These are phyloP conservation scores for Geotrypetes seraphini DNA, from an alignment of 2,797 vertebrate genomes.

Conservation along the genomic window DNA sequence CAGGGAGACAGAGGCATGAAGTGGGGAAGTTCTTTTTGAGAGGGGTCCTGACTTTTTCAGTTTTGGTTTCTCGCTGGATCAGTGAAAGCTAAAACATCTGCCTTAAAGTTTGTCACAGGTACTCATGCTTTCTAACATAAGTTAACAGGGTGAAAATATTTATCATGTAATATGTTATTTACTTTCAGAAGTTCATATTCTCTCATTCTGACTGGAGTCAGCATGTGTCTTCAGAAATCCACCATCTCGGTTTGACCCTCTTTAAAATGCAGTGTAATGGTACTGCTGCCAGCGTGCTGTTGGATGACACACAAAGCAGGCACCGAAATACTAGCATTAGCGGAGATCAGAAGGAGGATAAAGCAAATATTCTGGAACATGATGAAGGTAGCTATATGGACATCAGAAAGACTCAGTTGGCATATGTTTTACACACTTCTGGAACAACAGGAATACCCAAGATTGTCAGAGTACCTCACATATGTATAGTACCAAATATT, in stretches of 20 bases:
- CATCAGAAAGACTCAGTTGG: slow-evolving; percentile 49
- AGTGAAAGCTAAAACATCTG: slow-evolving; percentile 1
- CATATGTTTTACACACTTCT: slow-evolving; percentile 86
- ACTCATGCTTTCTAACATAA: neutral
- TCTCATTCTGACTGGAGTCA: slow-evolving; percentile 33
- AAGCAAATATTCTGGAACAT: neutral
- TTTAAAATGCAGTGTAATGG: slow-evolving; percentile 33
- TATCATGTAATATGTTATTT: neutral
- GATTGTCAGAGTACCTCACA: slow-evolving; percentile 82
- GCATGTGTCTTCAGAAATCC: slow-evolving; percentile 32
- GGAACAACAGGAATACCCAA: slow-evolving; percentile 87
- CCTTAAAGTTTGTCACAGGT: too few relatives aligned
- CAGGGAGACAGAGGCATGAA: too few relatives aligned
- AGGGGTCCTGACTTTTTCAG: neutral
- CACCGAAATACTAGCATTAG: neutral
- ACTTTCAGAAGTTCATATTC: slow-evolving; percentile 61
- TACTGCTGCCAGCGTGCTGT: slow-evolving; percentile 1
- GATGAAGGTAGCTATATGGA: neutral
- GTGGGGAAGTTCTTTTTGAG: neutral
- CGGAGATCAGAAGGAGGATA: neutral
- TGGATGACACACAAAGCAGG: neutral
- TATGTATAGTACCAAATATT: slow-evolving; percentile 84
- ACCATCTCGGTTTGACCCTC: slow-evolving; percentile 61
- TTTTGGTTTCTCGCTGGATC: neutral
- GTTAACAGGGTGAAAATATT: too few relatives aligned